Percentiles rank a stretch among this genome's conserved stretches.
phyloP scores from a whole-genome alignment of 1,140 invertebrate genomes.

The Nilaparvata lugens region DNA sequence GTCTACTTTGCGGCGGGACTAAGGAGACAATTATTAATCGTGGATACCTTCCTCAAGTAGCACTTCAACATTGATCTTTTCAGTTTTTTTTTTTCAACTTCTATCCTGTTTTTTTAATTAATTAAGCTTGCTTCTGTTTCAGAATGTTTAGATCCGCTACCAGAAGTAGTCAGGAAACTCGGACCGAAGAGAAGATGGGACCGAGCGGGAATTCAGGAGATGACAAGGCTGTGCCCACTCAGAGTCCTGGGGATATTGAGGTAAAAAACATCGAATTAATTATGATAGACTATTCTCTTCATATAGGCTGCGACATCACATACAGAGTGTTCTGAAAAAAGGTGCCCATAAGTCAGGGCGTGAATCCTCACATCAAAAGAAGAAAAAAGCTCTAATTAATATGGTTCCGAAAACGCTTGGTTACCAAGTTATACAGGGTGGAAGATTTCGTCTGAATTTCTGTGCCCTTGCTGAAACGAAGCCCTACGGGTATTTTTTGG shows the following conservation, averaged over 20 bases:
- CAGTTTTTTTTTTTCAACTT: background rate
- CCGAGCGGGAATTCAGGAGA: background rate
- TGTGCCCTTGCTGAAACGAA: too few relatives aligned
- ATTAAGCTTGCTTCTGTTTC: background rate
- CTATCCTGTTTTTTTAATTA: background rate
- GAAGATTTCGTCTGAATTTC: too few relatives aligned
- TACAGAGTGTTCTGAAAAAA: too few relatives aligned
- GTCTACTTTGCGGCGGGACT: too few relatives aligned
- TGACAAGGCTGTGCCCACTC: background rate
- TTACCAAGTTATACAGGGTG: too few relatives aligned
- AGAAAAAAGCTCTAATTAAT: too few relatives aligned
- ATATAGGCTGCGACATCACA: background rate
- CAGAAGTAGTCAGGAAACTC: conserved; percentile 9
- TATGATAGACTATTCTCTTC: background rate
- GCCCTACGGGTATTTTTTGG: too few relatives aligned
- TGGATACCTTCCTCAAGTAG: background rate
- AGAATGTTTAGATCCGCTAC: conserved; percentile 17
- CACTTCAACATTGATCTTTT: background rate
- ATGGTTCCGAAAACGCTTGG: too few relatives aligned
- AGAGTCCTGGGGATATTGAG: conserved; percentile 2
- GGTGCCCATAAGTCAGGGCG: too few relatives aligned
- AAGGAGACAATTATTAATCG: background rate
- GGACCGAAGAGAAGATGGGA: background rate
- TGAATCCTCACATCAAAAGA: too few relatives aligned
- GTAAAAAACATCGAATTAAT: background rate